These are phyloP conservation scores for Bergia sp. DNA, from an alignment of 92 coral and sea anemone species.

Conservation along the genomic window DNA sequence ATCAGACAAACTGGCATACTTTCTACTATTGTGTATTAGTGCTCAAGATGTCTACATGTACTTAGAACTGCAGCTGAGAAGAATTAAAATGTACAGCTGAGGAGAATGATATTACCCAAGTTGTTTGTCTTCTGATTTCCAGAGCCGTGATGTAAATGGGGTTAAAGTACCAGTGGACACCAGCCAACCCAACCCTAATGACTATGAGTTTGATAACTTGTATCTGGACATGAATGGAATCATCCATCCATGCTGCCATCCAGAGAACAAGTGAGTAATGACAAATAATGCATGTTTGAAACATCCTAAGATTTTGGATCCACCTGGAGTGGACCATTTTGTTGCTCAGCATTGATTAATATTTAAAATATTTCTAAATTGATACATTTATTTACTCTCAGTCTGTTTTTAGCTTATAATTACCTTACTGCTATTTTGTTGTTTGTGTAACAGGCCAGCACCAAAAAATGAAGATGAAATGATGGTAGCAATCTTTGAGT, in stretches of 20 bases:
- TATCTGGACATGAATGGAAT: slow-evolving; percentile 99
- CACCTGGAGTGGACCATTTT: too few relatives aligned
- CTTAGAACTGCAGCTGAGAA: too few relatives aligned
- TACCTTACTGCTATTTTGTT: background rate
- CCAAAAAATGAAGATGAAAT: slow-evolving; percentile 99
- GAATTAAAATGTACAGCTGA: too few relatives aligned
- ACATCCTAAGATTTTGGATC: background rate
- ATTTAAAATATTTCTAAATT: too few relatives aligned
- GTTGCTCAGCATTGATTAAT: too few relatives aligned
- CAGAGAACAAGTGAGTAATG: slow-evolving; percentile 89
- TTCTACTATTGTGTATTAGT: background rate
- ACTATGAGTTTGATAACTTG: slow-evolving; percentile 96
- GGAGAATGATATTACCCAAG: too few relatives aligned
- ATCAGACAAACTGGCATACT: too few relatives aligned
- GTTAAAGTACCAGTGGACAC: slow-evolving; percentile 84
- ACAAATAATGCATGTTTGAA: background rate
- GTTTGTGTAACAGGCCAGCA: slow-evolving; percentile 73
- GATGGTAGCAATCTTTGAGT: slow-evolving; percentile 99
- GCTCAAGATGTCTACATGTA: background rate
- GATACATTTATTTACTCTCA: too few relatives aligned
- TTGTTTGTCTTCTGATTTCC: background rate
- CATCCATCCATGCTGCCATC: slow-evolving; percentile 99
- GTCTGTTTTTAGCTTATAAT: background rate
- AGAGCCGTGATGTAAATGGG: slow-evolving; percentile 93
- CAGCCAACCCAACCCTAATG: slow-evolving; percentile 94